Evolutionary conservation across 1,140 invertebrate genomes (phyloP).

Genomic region (Zaprionus inermis): DNA sequence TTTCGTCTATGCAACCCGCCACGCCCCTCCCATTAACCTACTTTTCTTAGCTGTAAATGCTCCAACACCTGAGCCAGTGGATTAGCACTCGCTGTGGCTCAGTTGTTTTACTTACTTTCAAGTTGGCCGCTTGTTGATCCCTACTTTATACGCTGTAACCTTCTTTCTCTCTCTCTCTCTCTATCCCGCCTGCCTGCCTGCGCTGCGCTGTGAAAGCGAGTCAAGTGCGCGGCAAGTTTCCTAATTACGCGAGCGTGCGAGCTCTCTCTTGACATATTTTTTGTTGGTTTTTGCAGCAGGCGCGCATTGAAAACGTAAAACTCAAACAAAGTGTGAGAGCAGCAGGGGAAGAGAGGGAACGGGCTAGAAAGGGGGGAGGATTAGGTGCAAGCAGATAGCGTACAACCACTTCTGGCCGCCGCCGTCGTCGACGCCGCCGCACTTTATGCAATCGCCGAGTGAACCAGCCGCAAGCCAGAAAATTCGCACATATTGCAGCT

Average conservation of each 20-base stretch:
- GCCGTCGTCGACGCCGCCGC: background rate
- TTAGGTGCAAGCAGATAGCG: constrained; percentile 27
- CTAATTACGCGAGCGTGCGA: constrained; percentile 67
- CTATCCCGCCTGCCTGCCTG: background rate
- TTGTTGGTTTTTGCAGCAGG: constrained; percentile 31
- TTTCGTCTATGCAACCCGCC: background rate
- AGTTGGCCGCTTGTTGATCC: constrained; percentile 41
- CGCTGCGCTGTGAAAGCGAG: constrained; percentile 51
- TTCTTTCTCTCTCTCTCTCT: background rate
- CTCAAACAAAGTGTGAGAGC: constrained; percentile 14
- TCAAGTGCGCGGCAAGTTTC: constrained; percentile 76
- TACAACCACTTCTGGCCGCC: constrained; percentile 32
- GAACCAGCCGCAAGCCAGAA: constrained; percentile 42
- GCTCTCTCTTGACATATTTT: constrained; percentile 73
- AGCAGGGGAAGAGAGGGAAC: background rate
- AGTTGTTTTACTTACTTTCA: constrained; percentile 44
- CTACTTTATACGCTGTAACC: background rate
- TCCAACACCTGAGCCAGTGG: constrained; percentile 33
- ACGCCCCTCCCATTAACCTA: constrained; percentile 25
- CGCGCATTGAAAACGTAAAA: constrained; percentile 54
- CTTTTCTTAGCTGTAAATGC: constrained; percentile 30
- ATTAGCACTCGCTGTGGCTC: constrained; percentile 17
- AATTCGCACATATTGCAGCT: constrained; percentile 46
- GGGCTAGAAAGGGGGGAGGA: background rate
- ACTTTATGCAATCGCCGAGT: constrained; percentile 36